These are phyloP conservation scores for Triplophysa yarkandensis DNA, from an alignment of 2,797 vertebrate genomes.

Conservation along the genomic window DNA sequence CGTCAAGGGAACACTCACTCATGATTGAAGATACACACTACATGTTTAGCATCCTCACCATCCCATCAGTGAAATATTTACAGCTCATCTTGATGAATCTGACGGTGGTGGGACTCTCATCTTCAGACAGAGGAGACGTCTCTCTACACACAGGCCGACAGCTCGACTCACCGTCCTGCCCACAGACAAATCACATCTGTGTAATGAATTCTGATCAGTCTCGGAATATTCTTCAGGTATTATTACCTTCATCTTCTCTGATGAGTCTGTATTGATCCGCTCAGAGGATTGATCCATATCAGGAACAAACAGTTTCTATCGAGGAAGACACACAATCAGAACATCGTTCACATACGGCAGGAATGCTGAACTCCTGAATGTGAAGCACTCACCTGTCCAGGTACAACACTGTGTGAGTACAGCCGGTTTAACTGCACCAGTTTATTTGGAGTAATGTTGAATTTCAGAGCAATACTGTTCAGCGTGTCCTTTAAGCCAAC, in stretches of 20 bases:
- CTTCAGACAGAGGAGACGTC: slow-evolving; percentile 91
- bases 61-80: slow-evolving; percentile 97
- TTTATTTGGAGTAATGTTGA: slow-evolving; percentile 95
- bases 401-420: slow-evolving; percentile 89
- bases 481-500: slow-evolving; percentile 86
- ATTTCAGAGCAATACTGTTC: slow-evolving; percentile 92
- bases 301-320: slow-evolving; percentile 78
- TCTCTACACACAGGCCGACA: slow-evolving; percentile 82
- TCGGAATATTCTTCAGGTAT: background rate
- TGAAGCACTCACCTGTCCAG: slow-evolving; percentile 92
- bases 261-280: slow-evolving; percentile 25
- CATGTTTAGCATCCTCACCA: slow-evolving; percentile 77
- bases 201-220: background rate
- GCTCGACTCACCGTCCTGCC: slow-evolving; percentile 81
- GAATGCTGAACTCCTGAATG: background rate
- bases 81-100: slow-evolving; percentile 99
- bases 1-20: background rate
- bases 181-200: background rate
- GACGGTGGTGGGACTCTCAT: slow-evolving; percentile 89
- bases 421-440: slow-evolving; percentile 96
- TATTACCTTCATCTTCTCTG: slow-evolving; percentile 65
- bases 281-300: slow-evolving; percentile 65
- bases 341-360: background rate
- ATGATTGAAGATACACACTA: too few relatives aligned
- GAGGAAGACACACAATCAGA: background rate